Evolutionary conservation across 2,797 vertebrate genomes (phyloP).

Genomic region (Serranus cabrilla): DNA sequence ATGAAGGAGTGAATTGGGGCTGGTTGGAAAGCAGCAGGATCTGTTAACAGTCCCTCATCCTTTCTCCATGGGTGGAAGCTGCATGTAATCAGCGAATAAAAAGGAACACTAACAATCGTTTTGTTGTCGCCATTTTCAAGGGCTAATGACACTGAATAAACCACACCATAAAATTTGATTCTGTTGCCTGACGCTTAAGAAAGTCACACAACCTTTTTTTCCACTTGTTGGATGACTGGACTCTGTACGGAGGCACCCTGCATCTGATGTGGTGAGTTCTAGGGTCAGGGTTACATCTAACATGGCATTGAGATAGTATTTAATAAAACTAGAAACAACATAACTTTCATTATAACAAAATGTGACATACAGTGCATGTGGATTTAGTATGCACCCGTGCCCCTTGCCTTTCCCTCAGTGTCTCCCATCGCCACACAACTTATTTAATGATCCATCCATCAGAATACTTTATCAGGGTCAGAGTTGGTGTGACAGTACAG

Average conservation of each 20-base stretch:
- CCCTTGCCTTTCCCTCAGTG: too few species aligned
- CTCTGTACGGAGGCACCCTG: neutral
- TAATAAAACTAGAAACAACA: neutral
- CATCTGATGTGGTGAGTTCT: too few species aligned
- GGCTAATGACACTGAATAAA: slow-evolving; percentile 48
- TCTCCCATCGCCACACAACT: neutral
- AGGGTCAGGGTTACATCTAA: too few species aligned
- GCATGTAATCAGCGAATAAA: slow-evolving; percentile 44
- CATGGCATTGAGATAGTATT: neutral
- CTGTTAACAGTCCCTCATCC: neutral
- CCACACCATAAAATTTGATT: slow-evolving; percentile 51
- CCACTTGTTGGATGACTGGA: slow-evolving; percentile 22
- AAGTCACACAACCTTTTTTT: slow-evolving; percentile 40
- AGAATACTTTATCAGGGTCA: neutral
- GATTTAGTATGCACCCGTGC: too few species aligned
- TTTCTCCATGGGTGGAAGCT: slow-evolving; percentile 18
- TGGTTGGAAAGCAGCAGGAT: slow-evolving; percentile 31
- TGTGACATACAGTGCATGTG: too few species aligned
- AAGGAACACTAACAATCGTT: slow-evolving; percentile 31
- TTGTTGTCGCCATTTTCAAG: slow-evolving; percentile 44
- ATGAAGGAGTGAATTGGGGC: slow-evolving; percentile 39
- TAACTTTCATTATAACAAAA: too few species aligned
- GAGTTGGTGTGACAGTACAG: too few species aligned
- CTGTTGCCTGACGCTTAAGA: slow-evolving; percentile 35
- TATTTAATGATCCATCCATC: slow-evolving; percentile 22